phyloP scores from a whole-genome alignment of 2,113 vertebrate genomes.

The Saimiri boliviensis region DNA sequence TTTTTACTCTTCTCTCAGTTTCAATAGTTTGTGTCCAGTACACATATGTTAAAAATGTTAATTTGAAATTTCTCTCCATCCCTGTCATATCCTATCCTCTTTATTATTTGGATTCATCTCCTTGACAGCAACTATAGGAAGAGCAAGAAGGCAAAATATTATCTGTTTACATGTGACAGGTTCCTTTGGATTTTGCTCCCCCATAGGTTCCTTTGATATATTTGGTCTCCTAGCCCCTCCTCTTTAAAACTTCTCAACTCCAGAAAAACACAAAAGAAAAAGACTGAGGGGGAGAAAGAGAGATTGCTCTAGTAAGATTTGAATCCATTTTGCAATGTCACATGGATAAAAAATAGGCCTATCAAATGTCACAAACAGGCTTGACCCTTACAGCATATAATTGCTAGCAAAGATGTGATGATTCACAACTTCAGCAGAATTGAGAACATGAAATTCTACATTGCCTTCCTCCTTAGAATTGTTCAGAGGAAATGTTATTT shows the following conservation, averaged over 20 bases:
- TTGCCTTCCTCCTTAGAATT: slow-evolving; percentile 71
- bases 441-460: slow-evolving; percentile 44
- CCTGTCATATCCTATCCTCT: background rate
- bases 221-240: background rate
- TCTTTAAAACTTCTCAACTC: background rate
- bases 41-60: background rate
- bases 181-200: background rate
- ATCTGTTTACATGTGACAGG: background rate
- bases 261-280: background rate
- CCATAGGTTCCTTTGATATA: background rate
- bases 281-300: background rate
- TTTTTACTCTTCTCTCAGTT: background rate
- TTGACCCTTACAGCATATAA: background rate
- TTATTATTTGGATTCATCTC: background rate
- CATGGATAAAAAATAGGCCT: background rate
- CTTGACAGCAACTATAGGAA: background rate
- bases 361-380: background rate
- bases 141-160: background rate
- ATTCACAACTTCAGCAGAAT: slow-evolving; percentile 66
- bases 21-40: background rate
- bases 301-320: background rate
- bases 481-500: slow-evolving; percentile 52
- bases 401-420: slow-evolving; percentile 54
- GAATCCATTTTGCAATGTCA: background rate
- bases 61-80: background rate